Percentiles rank a stretch among this genome's conserved stretches.
phyloP scores from a whole-genome alignment of 2,797 vertebrate species.

The Schizothorax lantsangensis region DNA sequence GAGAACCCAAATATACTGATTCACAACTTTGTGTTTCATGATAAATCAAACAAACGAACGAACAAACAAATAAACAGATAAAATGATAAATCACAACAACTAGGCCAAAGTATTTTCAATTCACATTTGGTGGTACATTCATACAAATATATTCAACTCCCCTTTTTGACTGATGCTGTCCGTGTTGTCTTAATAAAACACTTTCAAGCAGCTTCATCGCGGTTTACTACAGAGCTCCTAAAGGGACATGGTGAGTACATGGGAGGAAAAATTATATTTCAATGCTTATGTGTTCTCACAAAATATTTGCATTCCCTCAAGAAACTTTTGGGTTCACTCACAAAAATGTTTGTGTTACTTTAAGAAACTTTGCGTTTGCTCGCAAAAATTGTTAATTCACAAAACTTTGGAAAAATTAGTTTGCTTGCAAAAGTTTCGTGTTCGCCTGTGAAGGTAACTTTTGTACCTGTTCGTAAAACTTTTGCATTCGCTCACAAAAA shows the following conservation, averaged over 20 bases:
- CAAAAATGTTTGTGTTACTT: background rate
- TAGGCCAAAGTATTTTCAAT: slow-evolving; percentile 68
- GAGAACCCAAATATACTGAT: slow-evolving; percentile 27
- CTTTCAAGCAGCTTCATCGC: slow-evolving; percentile 14
- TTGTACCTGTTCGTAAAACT: background rate
- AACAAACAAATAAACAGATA: slow-evolving; percentile 10
- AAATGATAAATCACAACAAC: slow-evolving; percentile 52
- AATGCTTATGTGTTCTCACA: background rate
- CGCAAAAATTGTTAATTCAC: too few relatives aligned
- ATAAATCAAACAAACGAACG: slow-evolving; percentile 25
- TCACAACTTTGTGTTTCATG: slow-evolving; percentile 73
- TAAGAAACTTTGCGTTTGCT: background rate
- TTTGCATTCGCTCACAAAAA: background rate
- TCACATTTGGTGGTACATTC: slow-evolving; percentile 84
- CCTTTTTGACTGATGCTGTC: slow-evolving; percentile 23
- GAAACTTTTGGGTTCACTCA: background rate
- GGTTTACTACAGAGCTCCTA: slow-evolving; percentile 43
- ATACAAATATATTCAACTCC: slow-evolving; percentile 58
- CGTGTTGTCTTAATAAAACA: slow-evolving; percentile 28
- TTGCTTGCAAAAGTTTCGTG: too few relatives aligned
- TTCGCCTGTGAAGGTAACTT: background rate
- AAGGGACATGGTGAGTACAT: slow-evolving; percentile 31
- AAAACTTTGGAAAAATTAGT: background rate
- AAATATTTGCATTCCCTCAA: background rate
- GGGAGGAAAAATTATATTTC: background rate